Evolutionary conservation across 2,888 invertebrate genomes (phyloP).

Genomic region (Sycophila texana): DNA sequence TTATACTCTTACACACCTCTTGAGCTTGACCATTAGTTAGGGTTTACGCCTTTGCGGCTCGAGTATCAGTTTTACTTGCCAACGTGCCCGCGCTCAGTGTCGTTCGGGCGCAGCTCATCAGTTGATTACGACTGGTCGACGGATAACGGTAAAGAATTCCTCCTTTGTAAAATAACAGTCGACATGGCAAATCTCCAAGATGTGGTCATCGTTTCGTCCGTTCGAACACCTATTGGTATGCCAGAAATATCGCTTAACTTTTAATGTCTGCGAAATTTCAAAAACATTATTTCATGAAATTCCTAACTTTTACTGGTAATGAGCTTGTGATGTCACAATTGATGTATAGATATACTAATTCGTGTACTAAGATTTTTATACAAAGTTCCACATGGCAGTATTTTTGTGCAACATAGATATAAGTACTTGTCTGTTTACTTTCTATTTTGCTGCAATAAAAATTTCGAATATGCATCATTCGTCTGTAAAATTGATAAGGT

Average conservation of each 20-base stretch:
- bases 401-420: not conserved
- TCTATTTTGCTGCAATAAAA: too few species aligned
- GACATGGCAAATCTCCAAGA: constrained; percentile 65
- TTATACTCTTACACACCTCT: too few species aligned
- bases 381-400: not conserved
- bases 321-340: not conserved
- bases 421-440: too few species aligned
- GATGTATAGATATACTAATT: not conserved
- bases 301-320: not conserved
- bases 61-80: too few species aligned
- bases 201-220: constrained; percentile 86
- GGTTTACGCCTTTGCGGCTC: too few species aligned
- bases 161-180: too few species aligned
- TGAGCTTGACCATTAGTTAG: too few species aligned
- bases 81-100: too few species aligned
- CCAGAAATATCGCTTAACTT: constrained; percentile 44
- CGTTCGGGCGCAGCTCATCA: not conserved
- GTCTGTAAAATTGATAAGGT: too few species aligned
- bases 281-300: not conserved
- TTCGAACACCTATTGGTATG: constrained; percentile 90
- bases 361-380: not conserved
- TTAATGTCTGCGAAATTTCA: not conserved
- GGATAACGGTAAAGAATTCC: too few species aligned
- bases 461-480: too few species aligned
- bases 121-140: not conserved